Base-by-base conservation (phyloP, 1,140 invertebrate genomes). In the Arctopsyche grandis region DNA sequence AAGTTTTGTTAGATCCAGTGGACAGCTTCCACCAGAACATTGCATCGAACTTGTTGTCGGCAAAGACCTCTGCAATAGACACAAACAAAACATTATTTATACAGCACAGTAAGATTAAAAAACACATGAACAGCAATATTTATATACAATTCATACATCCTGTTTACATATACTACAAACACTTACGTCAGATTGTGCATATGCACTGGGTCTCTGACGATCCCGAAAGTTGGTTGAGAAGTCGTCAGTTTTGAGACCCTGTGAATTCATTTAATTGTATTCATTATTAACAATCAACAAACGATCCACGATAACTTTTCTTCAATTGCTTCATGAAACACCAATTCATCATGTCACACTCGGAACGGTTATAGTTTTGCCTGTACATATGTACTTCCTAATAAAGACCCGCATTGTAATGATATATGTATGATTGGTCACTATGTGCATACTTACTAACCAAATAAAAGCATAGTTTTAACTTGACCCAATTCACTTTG, bases 11-110 rank as follows among this genome's bases (percentile, higher is more conserved):
- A 79, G 58, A 60, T 79, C 78, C 29, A 82, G 52, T n/a, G 81
- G 81, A 52, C 81, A 82, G 69, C 75, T 79, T 52, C 60, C 75
- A 9, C 78, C 81, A 12, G 78, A 75, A 74, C 79, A 80, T n/a
- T 19, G 24, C 4, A 26, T 12, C n/a, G n/a, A 38, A 56, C 22
- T 58, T 26, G 9, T 29, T 73, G 56, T 73, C 43, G 14, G 75
- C 14, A 70, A 77, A 29, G 21, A 75, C 26, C 75, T 76, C 81
- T 82, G 71, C 10, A 77, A 74, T 21, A 60, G 63, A 66, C 43
- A 63, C 4, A 76, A 76, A 56, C 0, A 74, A 4, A 1, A 66
- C 4, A 12, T 14, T 16, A 52, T 14, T 52, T 52, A 5, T 4
- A 52, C 12, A 12, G 12, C 12, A 52, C 48, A 10, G 10, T 12